Conservation (phyloP, 2,888 invertebrate genomes). For the Diabrotica balteata region DNA sequence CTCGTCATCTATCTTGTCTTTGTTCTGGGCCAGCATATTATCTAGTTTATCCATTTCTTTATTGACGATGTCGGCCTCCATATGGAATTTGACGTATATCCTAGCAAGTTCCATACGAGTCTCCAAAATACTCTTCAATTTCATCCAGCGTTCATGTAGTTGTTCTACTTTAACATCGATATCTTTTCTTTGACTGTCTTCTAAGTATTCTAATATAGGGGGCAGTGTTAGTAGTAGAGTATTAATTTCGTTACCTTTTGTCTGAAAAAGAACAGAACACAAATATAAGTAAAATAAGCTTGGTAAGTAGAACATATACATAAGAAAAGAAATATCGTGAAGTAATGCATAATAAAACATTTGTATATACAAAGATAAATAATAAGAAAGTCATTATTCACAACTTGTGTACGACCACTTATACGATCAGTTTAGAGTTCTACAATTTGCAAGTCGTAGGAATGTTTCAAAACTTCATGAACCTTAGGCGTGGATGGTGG, state of each 20-base stretch:
- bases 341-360: too few relatives aligned
- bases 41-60: slow-evolving; percentile 73
- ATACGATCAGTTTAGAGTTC: too few relatives aligned
- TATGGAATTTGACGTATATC: slow-evolving; percentile 76
- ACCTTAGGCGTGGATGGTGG: too few relatives aligned
- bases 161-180: slow-evolving; percentile 70
- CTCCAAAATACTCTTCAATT: slow-evolving; percentile 67
- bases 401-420: too few relatives aligned
- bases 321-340: too few relatives aligned
- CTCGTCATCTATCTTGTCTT: slow-evolving; percentile 62
- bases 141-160: slow-evolving; percentile 70
- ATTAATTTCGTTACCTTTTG: slow-evolving; percentile 73
- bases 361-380: too few relatives aligned
- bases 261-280: slow-evolving; percentile 57
- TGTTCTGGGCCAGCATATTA: slow-evolving; percentile 63
- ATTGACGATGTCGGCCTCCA: slow-evolving; percentile 70
- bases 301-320: too few relatives aligned
- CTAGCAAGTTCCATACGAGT: slow-evolving; percentile 72
- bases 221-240: slow-evolving; percentile 69
- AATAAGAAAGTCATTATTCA: too few relatives aligned
- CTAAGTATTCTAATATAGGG: slow-evolving; percentile 68
- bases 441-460: too few relatives aligned
- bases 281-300: too few relatives aligned
- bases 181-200: slow-evolving; percentile 70
- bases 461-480: too few relatives aligned